Conservation (phyloP, 92 coral and sea anemone species). For the Umimayanthus chanpuru region DNA sequence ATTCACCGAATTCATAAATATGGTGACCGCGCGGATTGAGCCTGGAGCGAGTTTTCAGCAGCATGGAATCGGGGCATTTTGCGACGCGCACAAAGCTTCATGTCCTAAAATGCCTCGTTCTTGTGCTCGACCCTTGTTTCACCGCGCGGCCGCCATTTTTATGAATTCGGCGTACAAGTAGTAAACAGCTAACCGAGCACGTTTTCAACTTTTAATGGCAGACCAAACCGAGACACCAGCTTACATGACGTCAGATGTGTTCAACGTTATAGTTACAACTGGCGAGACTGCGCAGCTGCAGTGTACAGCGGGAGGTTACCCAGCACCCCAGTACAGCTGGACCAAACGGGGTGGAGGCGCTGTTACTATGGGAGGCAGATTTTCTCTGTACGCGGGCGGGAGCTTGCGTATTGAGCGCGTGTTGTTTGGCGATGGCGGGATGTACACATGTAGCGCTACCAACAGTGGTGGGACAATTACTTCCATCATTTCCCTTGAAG, state of each 20-base stretch:
- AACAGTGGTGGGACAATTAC: slow-evolving; percentile 63
- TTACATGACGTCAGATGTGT: slow-evolving; percentile 61
- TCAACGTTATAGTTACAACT: slow-evolving; percentile 59
- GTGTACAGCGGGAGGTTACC: slow-evolving; percentile 85
- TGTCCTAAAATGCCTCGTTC: too few species aligned
- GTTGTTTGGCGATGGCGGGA: slow-evolving; percentile 64
- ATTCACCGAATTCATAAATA: too few species aligned
- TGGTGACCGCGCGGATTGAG: too few species aligned
- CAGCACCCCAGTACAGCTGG: slow-evolving; percentile 88
- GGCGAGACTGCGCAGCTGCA: slow-evolving; percentile 78
- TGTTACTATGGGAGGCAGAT: slow-evolving; percentile 68
- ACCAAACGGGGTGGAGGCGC: slow-evolving; percentile 58
- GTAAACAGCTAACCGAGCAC: neutral
- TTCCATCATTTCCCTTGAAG: slow-evolving; percentile 59
- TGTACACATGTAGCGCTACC: slow-evolving; percentile 76
- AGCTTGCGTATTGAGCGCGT: slow-evolving; percentile 74
- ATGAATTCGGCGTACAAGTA: too few species aligned
- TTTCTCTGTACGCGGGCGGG: slow-evolving; percentile 81
- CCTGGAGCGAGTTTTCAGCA: too few species aligned
- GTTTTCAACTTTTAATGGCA: neutral
- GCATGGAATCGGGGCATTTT: too few species aligned
- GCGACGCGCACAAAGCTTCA: too few species aligned
- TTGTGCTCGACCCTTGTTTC: too few species aligned
- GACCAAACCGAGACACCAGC: slow-evolving; percentile 39
- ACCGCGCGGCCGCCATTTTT: too few species aligned